These are phyloP conservation scores for Ammospiza caudacuta DNA, from an alignment of 2,113 vertebrate species.

Conservation along the genomic window DNA sequence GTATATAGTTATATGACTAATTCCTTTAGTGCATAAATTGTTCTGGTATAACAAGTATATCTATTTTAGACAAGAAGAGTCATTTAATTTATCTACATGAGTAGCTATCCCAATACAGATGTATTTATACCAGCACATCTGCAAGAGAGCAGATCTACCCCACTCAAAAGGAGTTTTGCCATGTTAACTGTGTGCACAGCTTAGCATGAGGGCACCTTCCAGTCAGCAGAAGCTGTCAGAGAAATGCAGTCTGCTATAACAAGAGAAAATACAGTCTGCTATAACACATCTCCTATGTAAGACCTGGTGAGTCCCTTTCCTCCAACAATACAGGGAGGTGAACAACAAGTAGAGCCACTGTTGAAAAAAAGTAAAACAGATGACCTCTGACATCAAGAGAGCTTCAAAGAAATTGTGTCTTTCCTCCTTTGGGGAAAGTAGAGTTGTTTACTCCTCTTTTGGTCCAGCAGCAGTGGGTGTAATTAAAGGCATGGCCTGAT, in stretches of 20 bases:
- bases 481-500: not conserved
- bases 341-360: not conserved
- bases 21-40: not conserved
- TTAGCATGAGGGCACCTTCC: not conserved
- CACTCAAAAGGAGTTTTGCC: not conserved
- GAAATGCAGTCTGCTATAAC: not conserved
- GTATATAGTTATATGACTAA: not conserved
- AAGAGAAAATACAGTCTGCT: not conserved
- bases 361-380: not conserved
- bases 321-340: not conserved
- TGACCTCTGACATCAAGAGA: not conserved
- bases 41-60: not conserved
- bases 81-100: not conserved
- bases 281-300: rapidly evolving
- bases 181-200: not conserved
- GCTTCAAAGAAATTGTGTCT: not conserved
- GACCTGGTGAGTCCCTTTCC: not conserved
- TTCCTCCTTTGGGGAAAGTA: not conserved
- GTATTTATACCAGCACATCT: not conserved
- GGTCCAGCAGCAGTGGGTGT: not conserved
- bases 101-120: not conserved
- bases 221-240: not conserved
- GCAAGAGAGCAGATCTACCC: not conserved
- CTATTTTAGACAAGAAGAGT: not conserved
- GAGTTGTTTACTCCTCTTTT: not conserved